Percentiles rank a stretch among this genome's conserved stretches.
These are phyloP conservation scores for Sebastiscus tertius DNA, from an alignment of 2,797 vertebrate species.

Conservation along the genomic window DNA sequence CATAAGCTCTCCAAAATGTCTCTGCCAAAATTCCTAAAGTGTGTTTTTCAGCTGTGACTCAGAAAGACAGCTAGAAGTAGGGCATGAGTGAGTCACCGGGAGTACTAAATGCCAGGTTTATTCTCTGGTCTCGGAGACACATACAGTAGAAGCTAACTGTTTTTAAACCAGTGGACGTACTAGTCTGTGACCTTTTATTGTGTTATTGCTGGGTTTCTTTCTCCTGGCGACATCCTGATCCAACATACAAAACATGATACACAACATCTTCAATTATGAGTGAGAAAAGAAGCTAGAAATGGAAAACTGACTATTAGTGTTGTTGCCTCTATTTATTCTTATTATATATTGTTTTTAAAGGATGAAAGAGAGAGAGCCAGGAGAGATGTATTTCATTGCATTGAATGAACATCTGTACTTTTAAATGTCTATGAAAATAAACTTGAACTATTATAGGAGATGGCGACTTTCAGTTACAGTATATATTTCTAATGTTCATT, in stretches of 20 bases:
- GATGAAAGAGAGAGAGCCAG: no score
- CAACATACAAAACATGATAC: background rate
- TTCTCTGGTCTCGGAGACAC: conserved; percentile 5
- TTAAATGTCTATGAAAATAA: no score
- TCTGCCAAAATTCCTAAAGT: conserved; percentile 59
- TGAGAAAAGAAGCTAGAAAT: background rate
- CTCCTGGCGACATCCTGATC: background rate
- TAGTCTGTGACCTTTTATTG: background rate
- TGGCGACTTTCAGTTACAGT: background rate
- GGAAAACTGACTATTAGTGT: background rate
- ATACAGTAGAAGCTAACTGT: background rate
- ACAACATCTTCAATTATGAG: background rate
- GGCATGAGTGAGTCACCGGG: conserved; percentile 62
- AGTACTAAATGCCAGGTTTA: conserved; percentile 25
- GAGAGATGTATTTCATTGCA: no score
- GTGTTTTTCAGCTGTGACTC: conserved; percentile 61
- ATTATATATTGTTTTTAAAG: no score
- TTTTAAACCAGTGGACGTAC: background rate
- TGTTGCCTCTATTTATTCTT: no score
- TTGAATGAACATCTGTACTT: no score
- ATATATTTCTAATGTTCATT: background rate
- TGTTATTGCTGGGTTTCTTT: background rate
- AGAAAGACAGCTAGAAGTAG: conserved; percentile 62
- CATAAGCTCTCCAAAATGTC: conserved; percentile 54
- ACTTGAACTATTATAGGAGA: background rate